Evolutionary conservation across 2,888 invertebrate genomes (phyloP).

Genomic region (Cheilosia impressa): DNA sequence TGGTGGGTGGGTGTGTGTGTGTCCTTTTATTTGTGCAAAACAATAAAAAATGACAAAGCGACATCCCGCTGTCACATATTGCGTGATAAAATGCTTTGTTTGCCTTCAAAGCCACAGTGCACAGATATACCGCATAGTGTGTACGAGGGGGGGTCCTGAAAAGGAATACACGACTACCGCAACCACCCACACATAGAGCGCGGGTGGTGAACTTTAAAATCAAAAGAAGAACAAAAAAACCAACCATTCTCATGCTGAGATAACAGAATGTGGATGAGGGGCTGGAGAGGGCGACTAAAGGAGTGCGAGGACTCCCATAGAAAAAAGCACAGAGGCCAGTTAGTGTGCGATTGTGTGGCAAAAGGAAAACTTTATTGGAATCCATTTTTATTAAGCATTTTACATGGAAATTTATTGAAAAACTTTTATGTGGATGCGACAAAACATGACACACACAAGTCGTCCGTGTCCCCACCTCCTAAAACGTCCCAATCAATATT

Average conservation of each 20-base stretch:
- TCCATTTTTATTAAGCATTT: constrained; percentile 74
- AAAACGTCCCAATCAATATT: constrained; percentile 54
- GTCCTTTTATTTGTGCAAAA: constrained; percentile 67
- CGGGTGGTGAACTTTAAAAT: constrained; percentile 55
- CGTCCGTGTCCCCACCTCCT: background rate
- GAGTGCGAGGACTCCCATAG: constrained; percentile 25
- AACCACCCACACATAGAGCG: constrained; percentile 17
- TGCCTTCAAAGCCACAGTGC: constrained; percentile 63
- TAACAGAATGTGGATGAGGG: constrained; percentile 26
- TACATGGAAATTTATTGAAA: constrained; percentile 74
- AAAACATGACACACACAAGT: constrained; percentile 61
- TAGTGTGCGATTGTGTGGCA: constrained; percentile 49
- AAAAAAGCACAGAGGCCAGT: constrained; percentile 43
- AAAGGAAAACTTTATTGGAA: constrained; percentile 69
- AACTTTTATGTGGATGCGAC: constrained; percentile 73
- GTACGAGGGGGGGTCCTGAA: constrained; percentile 28
- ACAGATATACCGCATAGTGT: constrained; percentile 67
- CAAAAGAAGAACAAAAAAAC: constrained; percentile 50
- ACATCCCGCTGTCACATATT: constrained; percentile 74
- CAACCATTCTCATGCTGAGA: constrained; percentile 52
- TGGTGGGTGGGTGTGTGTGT: constrained; percentile 25
- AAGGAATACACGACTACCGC: constrained; percentile 7
- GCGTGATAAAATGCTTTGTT: constrained; percentile 74
- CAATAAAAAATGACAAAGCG: constrained; percentile 75
- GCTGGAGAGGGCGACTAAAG: background rate